Conservation (phyloP, 2,888 invertebrate genomes). For the Drosophila koepferae region DNA sequence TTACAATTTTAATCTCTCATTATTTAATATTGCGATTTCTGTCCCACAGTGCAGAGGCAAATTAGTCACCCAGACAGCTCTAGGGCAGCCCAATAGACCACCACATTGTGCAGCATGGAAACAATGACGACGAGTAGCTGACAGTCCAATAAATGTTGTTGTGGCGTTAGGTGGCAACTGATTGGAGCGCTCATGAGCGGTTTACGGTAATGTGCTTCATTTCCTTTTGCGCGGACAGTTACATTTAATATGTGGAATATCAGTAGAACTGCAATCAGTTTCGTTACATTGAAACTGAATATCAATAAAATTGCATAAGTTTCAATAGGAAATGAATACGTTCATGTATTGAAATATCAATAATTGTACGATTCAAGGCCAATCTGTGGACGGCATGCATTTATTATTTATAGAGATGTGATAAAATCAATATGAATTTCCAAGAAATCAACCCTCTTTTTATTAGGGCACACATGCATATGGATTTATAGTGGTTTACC, state of each 20-base stretch:
- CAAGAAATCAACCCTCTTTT: background rate
- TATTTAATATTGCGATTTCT: background rate
- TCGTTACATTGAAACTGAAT: background rate
- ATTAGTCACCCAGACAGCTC: background rate
- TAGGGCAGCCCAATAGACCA: background rate
- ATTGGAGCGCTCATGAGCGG: background rate
- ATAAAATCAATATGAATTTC: conserved; percentile 12
- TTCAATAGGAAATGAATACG: background rate
- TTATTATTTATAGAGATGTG: background rate
- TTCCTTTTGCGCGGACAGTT: background rate
- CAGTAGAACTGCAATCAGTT: background rate
- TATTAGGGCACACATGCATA: background rate
- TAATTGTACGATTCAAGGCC: background rate
- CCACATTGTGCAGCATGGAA: conserved; percentile 10
- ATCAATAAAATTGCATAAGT: background rate
- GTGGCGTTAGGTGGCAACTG: background rate
- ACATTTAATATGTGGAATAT: background rate
- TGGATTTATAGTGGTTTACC: background rate
- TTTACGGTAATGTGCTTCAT: background rate
- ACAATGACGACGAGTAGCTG: conserved; percentile 1
- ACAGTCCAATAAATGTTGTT: conserved; percentile 5
- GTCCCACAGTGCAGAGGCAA: conserved; percentile 2
- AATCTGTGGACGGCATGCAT: background rate
- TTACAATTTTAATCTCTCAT: background rate
- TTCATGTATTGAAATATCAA: background rate